phyloP scores from a whole-genome alignment of 2,888 invertebrate genomes.

The Miltochrista miniata region DNA sequence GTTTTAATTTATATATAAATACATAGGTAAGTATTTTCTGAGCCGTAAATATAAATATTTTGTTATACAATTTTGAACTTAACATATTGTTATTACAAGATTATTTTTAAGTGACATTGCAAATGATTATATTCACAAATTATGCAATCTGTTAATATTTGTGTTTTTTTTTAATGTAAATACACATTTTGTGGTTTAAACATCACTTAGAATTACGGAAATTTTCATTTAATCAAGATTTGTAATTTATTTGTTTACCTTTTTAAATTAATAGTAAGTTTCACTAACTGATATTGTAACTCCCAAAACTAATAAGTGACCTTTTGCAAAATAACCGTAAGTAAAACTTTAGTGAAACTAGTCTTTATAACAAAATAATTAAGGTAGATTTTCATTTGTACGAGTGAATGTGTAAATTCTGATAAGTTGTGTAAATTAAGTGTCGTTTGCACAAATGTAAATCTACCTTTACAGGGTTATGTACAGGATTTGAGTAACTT shows the following conservation, averaged over 20 bases:
- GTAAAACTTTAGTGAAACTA: constrained; percentile 15
- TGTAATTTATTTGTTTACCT: constrained; percentile 31
- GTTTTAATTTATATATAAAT: constrained; percentile 15
- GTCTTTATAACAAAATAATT: constrained; percentile 12
- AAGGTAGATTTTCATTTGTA: constrained; percentile 28
- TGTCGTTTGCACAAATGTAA: constrained; percentile 33
- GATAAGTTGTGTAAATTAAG: constrained; percentile 14
- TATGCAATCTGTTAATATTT: constrained; percentile 27
- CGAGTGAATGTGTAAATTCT: constrained; percentile 18
- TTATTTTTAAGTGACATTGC: constrained; percentile 27
- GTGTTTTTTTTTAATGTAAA: constrained; percentile 32
- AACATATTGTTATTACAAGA: constrained; percentile 25
- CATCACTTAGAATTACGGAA: constrained; percentile 34
- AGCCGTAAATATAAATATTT: constrained; percentile 26
- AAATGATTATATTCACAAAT: constrained; percentile 17
- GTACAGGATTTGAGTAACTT: constrained; percentile 37
- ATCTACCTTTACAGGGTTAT: constrained; percentile 19
- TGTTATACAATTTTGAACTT: constrained; percentile 34
- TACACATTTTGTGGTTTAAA: constrained; percentile 57
- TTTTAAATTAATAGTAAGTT: constrained; percentile 19
- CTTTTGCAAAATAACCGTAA: constrained; percentile 3
- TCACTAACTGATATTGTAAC: constrained; percentile 10
- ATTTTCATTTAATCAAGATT: constrained; percentile 24
- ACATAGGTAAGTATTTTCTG: constrained; percentile 19
- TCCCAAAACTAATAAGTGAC: not conserved